Evolutionary conservation across 2,888 invertebrate genomes (phyloP).

Genomic region (Drosophila prolongata): DNA sequence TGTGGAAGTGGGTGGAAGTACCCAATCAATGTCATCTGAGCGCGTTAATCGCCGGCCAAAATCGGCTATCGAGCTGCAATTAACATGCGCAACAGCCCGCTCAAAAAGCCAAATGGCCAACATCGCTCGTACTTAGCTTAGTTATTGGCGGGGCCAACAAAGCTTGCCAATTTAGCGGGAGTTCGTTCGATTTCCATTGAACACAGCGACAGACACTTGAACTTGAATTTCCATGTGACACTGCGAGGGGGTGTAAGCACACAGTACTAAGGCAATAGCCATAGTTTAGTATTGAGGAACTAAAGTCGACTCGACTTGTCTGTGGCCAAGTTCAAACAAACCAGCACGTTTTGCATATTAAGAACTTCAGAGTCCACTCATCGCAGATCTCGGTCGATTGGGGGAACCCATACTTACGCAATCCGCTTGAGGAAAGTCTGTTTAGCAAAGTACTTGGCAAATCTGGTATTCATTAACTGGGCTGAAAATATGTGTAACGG

Average conservation of each 20-base stretch:
- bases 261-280: constrained; percentile 1
- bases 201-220: constrained; percentile 61
- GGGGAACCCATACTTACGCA: constrained; percentile 10
- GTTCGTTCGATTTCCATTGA: constrained; percentile 50
- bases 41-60: constrained; percentile 44
- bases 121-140: constrained; percentile 20
- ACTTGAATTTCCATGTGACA: constrained; percentile 68
- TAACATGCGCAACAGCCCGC: constrained; percentile 59
- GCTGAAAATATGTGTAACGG: constrained; percentile 67
- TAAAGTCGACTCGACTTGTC: constrained; percentile 32
- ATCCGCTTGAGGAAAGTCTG: constrained; percentile 3
- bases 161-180: constrained; percentile 54
- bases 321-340: constrained; percentile 59
- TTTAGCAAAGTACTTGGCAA: background rate
- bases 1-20: constrained; percentile 25
- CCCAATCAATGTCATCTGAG: constrained; percentile 57
- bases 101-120: constrained; percentile 25
- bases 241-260: constrained; percentile 13
- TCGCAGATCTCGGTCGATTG: constrained; percentile 1
- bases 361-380: constrained; percentile 3
- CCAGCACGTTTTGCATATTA: constrained; percentile 64
- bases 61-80: constrained; percentile 55
- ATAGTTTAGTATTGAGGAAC: constrained; percentile 29
- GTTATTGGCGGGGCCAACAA: constrained; percentile 23
- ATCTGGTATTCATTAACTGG: constrained; percentile 44